phyloP scores from a whole-genome alignment of 2,113 vertebrate species.

The Mustelus asterias region DNA sequence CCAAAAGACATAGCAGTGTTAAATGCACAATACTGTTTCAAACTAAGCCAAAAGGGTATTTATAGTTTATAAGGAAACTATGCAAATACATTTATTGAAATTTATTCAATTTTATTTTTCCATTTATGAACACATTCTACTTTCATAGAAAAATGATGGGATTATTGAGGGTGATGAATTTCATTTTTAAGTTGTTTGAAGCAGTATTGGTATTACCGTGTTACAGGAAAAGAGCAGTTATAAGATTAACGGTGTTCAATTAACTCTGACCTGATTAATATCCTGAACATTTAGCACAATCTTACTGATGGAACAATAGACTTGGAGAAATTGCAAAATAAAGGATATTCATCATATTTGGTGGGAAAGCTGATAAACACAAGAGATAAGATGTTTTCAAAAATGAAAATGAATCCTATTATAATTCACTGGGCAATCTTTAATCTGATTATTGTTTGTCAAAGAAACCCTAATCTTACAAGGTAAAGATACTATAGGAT shows the following conservation, averaged over 20 bases:
- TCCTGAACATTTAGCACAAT: background rate
- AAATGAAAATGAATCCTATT: background rate
- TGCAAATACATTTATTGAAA: constrained; percentile 41
- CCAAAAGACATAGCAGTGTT: background rate
- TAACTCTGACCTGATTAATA: background rate
- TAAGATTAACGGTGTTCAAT: background rate
- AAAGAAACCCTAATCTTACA: background rate
- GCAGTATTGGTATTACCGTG: background rate
- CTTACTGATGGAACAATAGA: background rate
- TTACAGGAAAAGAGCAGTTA: background rate
- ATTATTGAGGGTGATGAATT: background rate
- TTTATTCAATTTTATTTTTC: constrained; percentile 37
- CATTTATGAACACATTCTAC: background rate
- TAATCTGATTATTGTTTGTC: background rate
- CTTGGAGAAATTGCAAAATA: background rate
- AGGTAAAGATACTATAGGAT: background rate
- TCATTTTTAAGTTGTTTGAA: background rate
- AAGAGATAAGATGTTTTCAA: background rate
- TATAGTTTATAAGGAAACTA: background rate
- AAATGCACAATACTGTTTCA: background rate
- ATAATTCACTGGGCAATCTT: background rate
- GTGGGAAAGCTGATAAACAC: background rate
- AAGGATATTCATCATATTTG: background rate
- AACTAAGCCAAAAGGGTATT: background rate
- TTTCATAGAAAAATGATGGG: constrained; percentile 2